Evolutionary conservation across 2,797 vertebrate species (phyloP), one percentile per base, ranked within the genome.

Genomic region (Taeniopygia guttata): DNA sequence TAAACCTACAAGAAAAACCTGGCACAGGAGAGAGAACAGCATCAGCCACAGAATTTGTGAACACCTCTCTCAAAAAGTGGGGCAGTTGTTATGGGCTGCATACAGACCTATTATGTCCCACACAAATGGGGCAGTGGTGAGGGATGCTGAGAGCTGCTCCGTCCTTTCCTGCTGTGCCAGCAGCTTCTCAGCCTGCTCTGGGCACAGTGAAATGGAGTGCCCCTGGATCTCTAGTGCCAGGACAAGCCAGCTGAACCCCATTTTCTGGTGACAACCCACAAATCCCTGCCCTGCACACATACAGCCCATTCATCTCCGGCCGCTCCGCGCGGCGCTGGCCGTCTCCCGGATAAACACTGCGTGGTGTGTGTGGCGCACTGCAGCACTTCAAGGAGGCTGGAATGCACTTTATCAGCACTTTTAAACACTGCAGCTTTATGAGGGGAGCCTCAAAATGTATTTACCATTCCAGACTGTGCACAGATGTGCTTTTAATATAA

Each of bases 351-450:
- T 95, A 95, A 94, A 97, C 96, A 95, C 87, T 38, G 79, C 0
- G 2, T 73, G 5, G 93, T 23, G 87, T 90, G 91, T 95, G 95
- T 76, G 95, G 93, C 4, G 4, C 29, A 0, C 87, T 95, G 95
- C 93, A 76, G 11, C 56, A 38, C 83, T 94, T 96, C 91, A 87
- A 85, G 95, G 93, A 82, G 69, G 6, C 72, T 93, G 95, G 97
- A 98, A 97, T 98, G 92, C 88, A 97, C 96, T 96, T 97, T 97
- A 97, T 98, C 97, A 97, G 97, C 97, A 95, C 79, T 98, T 97
- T 97, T 96, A 96, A 97, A 96, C 94, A 97, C 96, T 96, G 93
- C 88, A 96, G 92, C 93, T 97, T 95, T 97, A 97, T 97, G 97
- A 97, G 96, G 84, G 95, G 95, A 97, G 96, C 77, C 97, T 97